Evolutionary conservation across 2,888 invertebrate genomes (phyloP), one percentile per base, ranked within the genome.

Genomic region (Synanthedon andrenaeformis): DNA sequence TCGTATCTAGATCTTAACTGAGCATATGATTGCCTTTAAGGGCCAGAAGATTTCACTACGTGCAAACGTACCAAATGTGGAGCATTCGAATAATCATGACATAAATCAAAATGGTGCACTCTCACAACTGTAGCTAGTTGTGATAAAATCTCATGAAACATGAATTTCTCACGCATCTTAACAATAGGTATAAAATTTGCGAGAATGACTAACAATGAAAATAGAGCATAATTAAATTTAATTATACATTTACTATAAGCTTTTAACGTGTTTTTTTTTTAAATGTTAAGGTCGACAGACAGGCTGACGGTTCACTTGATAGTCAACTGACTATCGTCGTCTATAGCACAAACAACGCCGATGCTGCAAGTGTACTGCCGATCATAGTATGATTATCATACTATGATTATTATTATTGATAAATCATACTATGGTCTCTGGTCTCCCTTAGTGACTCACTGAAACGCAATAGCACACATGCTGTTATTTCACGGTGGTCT

Each of bases 121-220:
- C 60, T 60, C 62, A 55, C 56, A 59, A 50, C 55, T 28, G 4
- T 17, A 13, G 45, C n/a, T 45, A 45, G 13, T 35, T 35, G 8
- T 45, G 23, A 49, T 49, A 49, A 49, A 10, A 23, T 49, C 49
- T 12, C 49, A 14, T 49, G 17, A 4, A 2, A 13, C 49, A 14
- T 17, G 57, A 57, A 41, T 17, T 65, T 69, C 68, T 57, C 68
- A 68, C 62, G 62, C 42, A 49, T 48, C 56, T 55, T 57, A 59
- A 66, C 64, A 65, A 66, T 64, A 55, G 59, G 54, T 35, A 35
- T 58, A 52, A 56, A 54, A 53, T 55, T 55, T 58, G 54, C 49
- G 49, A 23, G 57, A 58, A 56, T 19, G 54, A 57, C 55, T 56
- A 53, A 53, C 59, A 52, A 57, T 59, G 54, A 57, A 58, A 60